A percentile compares a stretch with the other conserved stretches of the same genome.
These are phyloP conservation scores for Drosophila kokeensis DNA, from an alignment of 2,888 invertebrate species.

Conservation along the genomic window DNA sequence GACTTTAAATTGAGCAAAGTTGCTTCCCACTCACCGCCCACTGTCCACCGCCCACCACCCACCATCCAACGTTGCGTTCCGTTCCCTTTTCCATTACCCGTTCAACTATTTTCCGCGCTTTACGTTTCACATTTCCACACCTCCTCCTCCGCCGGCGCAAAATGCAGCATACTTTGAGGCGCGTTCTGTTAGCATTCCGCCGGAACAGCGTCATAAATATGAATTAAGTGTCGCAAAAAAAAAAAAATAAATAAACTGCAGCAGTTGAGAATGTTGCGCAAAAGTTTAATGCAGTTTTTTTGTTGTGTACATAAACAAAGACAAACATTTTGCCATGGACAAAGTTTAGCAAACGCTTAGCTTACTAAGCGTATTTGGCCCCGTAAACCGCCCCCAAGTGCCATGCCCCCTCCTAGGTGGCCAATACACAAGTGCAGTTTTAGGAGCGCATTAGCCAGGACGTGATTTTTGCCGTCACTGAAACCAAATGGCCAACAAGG, in stretches of 20 bases:
- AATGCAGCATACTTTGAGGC: conserved; percentile 63
- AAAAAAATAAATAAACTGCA: conserved; percentile 15
- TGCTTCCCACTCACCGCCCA: not conserved
- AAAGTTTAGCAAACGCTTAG: conserved; percentile 65
- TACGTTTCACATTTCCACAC: conserved; percentile 16
- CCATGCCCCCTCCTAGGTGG: conserved; percentile 48
- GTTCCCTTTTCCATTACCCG: not conserved
- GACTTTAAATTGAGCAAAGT: conserved; percentile 76
- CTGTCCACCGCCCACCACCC: not conserved
- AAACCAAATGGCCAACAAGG: conserved; percentile 35
- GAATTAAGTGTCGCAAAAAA: conserved; percentile 65
- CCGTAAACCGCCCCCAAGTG: conserved; percentile 39
- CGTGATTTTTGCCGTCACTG: conserved; percentile 61
- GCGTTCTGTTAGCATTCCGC: conserved; percentile 37
- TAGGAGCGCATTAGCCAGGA: conserved; percentile 66
- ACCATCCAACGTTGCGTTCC: not conserved
- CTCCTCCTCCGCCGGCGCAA: not conserved
- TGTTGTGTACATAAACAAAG: conserved; percentile 50
- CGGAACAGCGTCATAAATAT: conserved; percentile 66
- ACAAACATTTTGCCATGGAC: conserved; percentile 52
- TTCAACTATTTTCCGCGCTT: conserved; percentile 3
- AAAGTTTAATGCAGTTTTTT: conserved; percentile 74
- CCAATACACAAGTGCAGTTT: conserved; percentile 68
- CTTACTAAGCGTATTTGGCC: conserved; percentile 33
- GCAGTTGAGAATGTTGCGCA: conserved; percentile 52